phyloP scores from a whole-genome alignment of 2,797 vertebrate genomes.

The Thunnus albacares region DNA sequence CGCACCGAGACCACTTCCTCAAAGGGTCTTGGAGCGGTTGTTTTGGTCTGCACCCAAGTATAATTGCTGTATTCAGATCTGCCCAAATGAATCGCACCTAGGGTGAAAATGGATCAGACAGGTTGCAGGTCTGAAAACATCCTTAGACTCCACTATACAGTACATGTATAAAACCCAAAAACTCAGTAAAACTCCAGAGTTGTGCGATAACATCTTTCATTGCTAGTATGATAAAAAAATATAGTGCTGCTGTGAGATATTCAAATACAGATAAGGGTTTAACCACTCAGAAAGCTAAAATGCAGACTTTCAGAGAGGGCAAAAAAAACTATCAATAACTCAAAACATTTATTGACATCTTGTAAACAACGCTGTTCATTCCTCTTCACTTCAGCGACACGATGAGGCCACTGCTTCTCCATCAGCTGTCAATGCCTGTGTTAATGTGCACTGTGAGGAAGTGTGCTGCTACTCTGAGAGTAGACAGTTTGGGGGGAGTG shows the following conservation, averaged over 20 bases:
- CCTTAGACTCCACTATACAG: too few species aligned
- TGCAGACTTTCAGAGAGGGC: background rate
- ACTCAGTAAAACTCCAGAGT: background rate
- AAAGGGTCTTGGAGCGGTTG: too few species aligned
- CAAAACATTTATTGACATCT: background rate
- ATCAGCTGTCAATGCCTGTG: background rate
- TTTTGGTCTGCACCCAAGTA: background rate
- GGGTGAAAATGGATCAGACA: too few species aligned
- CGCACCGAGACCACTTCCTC: too few species aligned
- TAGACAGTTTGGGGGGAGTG: slow-evolving; percentile 1
- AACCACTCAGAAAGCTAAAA: background rate
- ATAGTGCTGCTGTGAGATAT: background rate
- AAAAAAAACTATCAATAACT: background rate
- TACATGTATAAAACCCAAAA: background rate
- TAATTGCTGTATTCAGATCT: background rate
- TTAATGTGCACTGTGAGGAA: background rate
- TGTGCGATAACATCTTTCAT: background rate
- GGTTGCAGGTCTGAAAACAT: background rate
- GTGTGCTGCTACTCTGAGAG: slow-evolving; percentile 1
- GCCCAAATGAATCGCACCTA: too few species aligned
- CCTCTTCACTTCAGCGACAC: background rate
- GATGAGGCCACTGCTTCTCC: background rate
- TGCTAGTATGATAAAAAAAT: background rate
- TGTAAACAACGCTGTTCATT: background rate
- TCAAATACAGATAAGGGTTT: background rate